Evolutionary conservation across 2,113 vertebrate species (phyloP).

Genomic region (Brachyistius frenatus): DNA sequence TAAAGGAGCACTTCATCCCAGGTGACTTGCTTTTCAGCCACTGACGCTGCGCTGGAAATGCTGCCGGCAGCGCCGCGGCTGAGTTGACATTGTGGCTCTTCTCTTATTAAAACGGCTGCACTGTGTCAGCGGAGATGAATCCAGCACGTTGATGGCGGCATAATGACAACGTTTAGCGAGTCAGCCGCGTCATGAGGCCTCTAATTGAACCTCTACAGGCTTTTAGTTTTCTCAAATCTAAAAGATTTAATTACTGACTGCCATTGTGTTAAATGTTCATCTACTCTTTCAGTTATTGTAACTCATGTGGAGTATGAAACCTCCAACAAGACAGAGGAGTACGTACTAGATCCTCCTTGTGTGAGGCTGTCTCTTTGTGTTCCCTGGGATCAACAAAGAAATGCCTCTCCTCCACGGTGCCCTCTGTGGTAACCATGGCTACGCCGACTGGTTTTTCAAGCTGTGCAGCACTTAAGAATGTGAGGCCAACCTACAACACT

Average conservation of each 20-base stretch:
- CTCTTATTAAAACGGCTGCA: background rate
- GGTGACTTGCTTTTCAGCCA: slow-evolving; percentile 54
- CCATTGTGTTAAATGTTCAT: slow-evolving; percentile 25
- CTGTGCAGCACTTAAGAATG: slow-evolving; percentile 78
- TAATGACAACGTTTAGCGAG: slow-evolving; percentile 32
- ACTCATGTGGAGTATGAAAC: slow-evolving; percentile 1
- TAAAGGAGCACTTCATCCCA: slow-evolving; percentile 39
- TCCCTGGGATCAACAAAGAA: slow-evolving; percentile 60
- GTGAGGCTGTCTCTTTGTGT: slow-evolving; percentile 24
- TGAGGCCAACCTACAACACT: slow-evolving; percentile 55
- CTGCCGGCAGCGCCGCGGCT: slow-evolving; percentile 1
- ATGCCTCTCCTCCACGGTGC: slow-evolving; percentile 74
- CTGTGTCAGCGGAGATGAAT: slow-evolving; percentile 33
- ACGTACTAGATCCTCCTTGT: slow-evolving; percentile 3
- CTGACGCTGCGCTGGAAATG: slow-evolving; percentile 51
- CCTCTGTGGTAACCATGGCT: slow-evolving; percentile 83
- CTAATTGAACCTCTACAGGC: slow-evolving; percentile 32
- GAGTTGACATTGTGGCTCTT: background rate
- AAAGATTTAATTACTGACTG: slow-evolving; percentile 24
- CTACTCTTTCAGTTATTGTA: slow-evolving; percentile 13
- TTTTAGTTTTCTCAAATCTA: slow-evolving; percentile 21
- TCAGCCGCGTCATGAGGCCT: background rate
- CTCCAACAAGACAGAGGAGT: slow-evolving; percentile 1
- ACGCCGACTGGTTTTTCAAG: slow-evolving; percentile 93
- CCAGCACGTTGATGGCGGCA: background rate